phyloP scores from a whole-genome alignment of 2,113 vertebrate genomes.

The Poicephalus meyeri region DNA sequence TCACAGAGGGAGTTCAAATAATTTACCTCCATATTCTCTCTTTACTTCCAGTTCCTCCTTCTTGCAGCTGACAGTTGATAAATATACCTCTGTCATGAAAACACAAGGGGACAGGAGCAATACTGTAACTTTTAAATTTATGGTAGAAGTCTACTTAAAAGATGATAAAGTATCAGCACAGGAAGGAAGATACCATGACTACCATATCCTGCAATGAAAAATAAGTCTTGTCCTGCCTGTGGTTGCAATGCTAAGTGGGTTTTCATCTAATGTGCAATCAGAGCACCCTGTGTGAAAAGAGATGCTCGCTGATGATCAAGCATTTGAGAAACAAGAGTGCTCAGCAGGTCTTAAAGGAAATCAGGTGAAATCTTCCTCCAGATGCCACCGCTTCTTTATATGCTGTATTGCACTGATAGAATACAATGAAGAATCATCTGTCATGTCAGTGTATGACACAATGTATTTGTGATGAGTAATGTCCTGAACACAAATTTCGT shows the following conservation, averaged over 20 bases:
- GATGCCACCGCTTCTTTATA: neutral
- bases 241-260: neutral
- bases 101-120: neutral
- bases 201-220: neutral
- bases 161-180: neutral
- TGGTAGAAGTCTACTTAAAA: neutral
- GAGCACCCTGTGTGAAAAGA: neutral
- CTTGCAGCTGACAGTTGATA: neutral
- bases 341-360: neutral
- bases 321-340: neutral
- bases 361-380: neutral
- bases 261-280: constrained; percentile 7
- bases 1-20: neutral
- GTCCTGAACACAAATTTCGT: neutral
- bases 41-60: neutral
- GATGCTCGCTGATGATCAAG: neutral
- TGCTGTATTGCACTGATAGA: neutral
- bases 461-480: neutral
- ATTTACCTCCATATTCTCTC: neutral
- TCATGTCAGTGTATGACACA: neutral
- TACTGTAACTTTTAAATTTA: neutral
- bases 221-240: neutral
- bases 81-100: neutral
- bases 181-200: neutral
- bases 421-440: neutral